A percentile compares a stretch with the other conserved stretches of the same genome.
These are phyloP conservation scores for Macrobrachium nipponense DNA, from an alignment of 1,140 invertebrate species.

Conservation along the genomic window DNA sequence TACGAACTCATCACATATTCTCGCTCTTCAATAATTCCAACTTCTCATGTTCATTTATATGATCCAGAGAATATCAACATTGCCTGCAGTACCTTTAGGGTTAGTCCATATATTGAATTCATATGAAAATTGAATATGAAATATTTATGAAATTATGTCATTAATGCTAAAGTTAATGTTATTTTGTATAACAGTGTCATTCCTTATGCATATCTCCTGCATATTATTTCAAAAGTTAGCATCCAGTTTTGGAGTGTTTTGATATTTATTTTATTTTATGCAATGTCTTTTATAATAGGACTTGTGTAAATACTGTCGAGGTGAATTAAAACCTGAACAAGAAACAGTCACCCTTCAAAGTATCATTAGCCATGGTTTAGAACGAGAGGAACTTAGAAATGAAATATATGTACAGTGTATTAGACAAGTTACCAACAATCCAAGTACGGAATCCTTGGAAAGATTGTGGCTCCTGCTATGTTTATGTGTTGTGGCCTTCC, in stretches of 20 bases:
- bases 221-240: too few species aligned
- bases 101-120: slow-evolving; percentile 69
- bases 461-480: slow-evolving; percentile 90
- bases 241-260: neutral
- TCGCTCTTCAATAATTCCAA: slow-evolving; percentile 88
- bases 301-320: slow-evolving; percentile 86
- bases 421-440: slow-evolving; percentile 85
- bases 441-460: slow-evolving; percentile 82
- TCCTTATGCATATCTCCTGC: too few species aligned
- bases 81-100: slow-evolving; percentile 90
- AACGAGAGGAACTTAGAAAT: slow-evolving; percentile 88
- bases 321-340: slow-evolving; percentile 84
- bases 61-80: slow-evolving; percentile 93
- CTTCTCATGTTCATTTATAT: slow-evolving; percentile 94
- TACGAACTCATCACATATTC: slow-evolving; percentile 91
- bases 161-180: neutral
- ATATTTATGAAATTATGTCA: too few species aligned
- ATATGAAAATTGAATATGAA: neutral
- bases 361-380: slow-evolving; percentile 86
- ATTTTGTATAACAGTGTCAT: neutral
- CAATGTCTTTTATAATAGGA: slow-evolving; percentile 74
- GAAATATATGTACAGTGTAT: slow-evolving; percentile 92
- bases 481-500: slow-evolving; percentile 89
- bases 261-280: slow-evolving; percentile 45
- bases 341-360: slow-evolving; percentile 86